Conservation (phyloP, 2,113 vertebrate species). For the Heliornis fulica region DNA sequence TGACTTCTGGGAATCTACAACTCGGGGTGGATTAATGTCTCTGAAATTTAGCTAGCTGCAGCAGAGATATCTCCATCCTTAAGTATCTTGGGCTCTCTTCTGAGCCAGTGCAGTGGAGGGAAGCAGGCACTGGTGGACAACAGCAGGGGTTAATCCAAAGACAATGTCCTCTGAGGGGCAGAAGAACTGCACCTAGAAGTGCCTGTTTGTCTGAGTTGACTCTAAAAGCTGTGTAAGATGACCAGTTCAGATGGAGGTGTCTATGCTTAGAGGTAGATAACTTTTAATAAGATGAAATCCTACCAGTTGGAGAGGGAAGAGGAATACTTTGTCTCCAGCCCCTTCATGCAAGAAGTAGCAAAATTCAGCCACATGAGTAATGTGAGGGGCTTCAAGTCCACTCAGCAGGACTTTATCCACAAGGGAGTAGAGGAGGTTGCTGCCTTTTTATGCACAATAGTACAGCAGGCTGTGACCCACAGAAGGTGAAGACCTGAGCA, state of each 20-base stretch:
- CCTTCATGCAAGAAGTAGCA: not conserved
- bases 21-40: not conserved
- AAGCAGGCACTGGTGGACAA: not conserved
- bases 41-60: not conserved
- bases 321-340: not conserved
- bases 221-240: not conserved
- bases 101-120: not conserved
- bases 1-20: not conserved
- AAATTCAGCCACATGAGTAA: not conserved
- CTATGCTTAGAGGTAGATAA: not conserved
- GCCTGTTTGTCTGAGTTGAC: not conserved
- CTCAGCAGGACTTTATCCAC: not conserved
- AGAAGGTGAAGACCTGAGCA: not conserved
- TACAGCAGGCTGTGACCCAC: not conserved
- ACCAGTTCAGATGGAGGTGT: not conserved
- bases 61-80: not conserved
- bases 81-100: not conserved
- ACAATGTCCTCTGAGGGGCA: not conserved
- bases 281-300: not conserved
- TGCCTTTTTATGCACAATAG: not conserved
- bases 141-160: not conserved
- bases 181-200: not conserved
- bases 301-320: not conserved
- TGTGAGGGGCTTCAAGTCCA: rapidly evolving
- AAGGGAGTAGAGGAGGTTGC: not conserved